A percentile compares a stretch with the other conserved stretches of the same genome.
These are phyloP conservation scores for Ophioninae sp. DNA, from an alignment of 2,888 invertebrate genomes.

Conservation along the genomic window DNA sequence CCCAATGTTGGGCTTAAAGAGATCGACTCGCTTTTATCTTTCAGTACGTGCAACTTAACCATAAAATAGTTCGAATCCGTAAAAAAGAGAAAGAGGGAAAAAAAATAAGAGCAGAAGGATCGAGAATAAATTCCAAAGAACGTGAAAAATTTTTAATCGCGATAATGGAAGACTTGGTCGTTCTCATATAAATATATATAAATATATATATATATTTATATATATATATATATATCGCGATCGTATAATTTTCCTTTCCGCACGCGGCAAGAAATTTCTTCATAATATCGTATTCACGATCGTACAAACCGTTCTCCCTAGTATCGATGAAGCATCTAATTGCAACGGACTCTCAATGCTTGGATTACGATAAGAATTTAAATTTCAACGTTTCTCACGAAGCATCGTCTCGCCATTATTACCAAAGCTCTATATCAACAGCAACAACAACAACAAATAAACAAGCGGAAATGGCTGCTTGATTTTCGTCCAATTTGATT, in stretches of 20 bases:
- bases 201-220: no score
- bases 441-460: no score
- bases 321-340: constrained; percentile 40
- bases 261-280: constrained; percentile 29
- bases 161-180: constrained; percentile 46
- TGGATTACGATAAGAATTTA: constrained; percentile 17
- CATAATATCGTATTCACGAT: constrained; percentile 38
- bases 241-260: constrained; percentile 28
- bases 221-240: constrained; percentile 26
- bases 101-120: neutral
- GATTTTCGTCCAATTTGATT: no score
- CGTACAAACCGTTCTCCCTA: constrained; percentile 28
- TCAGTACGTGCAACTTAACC: constrained; percentile 14
- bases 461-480: no score
- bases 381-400: neutral
- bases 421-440: neutral
- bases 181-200: no score
- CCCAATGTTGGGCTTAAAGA: constrained; percentile 14
- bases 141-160: constrained; percentile 39
- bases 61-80: constrained; percentile 21
- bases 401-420: neutral
- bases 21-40: neutral
- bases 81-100: no score
- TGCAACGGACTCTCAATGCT: constrained; percentile 22
- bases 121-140: neutral